Percentiles rank a stretch among this genome's conserved stretches.
Conservation (phyloP, 2,888 invertebrate genomes). For the Acleris cristana region DNA sequence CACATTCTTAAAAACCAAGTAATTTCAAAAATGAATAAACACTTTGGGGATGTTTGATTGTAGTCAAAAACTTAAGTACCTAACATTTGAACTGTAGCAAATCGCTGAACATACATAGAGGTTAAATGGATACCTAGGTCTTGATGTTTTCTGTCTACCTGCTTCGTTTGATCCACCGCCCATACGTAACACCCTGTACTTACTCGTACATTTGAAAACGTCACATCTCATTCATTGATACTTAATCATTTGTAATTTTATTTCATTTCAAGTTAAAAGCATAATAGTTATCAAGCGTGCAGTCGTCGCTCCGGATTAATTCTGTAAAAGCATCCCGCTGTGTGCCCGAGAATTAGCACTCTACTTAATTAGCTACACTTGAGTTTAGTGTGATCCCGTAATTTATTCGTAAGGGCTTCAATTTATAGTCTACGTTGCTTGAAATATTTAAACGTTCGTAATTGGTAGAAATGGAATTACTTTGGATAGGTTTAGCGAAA, state of each 20-base stretch:
- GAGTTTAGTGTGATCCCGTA: constrained; percentile 38
- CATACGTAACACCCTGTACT: no score
- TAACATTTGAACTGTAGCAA: no score
- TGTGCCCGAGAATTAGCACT: constrained; percentile 36
- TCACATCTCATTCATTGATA: no score
- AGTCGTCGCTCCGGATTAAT: constrained; percentile 32
- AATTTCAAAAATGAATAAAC: no score
- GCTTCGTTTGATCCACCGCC: no score
- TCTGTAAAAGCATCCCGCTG: constrained; percentile 35
- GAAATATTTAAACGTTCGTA: constrained; percentile 34
- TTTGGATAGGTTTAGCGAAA: constrained; percentile 5
- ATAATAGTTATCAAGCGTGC: constrained; percentile 32
- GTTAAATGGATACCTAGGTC: no score
- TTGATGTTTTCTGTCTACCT: no score
- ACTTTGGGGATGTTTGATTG: no score
- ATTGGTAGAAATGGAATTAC: constrained; percentile 28
- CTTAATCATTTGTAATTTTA: constrained; percentile 6
- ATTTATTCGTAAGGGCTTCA: constrained; percentile 34
- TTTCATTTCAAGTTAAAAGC: constrained; percentile 30
- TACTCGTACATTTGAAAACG: no score
- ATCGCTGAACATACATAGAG: no score
- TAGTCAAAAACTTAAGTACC: no score
- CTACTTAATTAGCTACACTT: constrained; percentile 37
- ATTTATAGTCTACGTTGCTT: constrained; percentile 33
- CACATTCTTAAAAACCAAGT: no score